Evolutionary conservation across 2,113 vertebrate species (phyloP).

Genomic region (Machaerirhynchus nigripectus): DNA sequence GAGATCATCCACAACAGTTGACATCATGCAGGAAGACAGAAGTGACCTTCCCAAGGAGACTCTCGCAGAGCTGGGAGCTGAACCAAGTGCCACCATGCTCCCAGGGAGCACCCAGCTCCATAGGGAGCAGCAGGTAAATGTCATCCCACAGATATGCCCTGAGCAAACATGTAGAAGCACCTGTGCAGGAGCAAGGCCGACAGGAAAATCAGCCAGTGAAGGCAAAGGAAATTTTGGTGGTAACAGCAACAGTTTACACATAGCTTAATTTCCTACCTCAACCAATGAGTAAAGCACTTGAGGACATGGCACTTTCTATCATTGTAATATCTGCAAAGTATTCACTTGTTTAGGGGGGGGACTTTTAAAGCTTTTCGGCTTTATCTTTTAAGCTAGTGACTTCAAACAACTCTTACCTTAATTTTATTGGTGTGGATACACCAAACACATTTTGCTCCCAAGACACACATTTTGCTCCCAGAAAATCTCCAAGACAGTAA

Average conservation of each 20-base stretch:
- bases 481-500: background rate
- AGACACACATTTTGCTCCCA: background rate
- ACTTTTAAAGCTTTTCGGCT: background rate
- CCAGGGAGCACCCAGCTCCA: background rate
- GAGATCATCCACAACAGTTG: background rate
- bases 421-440: background rate
- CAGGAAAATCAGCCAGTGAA: background rate
- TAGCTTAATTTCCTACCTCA: background rate
- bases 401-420: background rate
- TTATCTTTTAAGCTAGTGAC: background rate
- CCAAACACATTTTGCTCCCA: background rate
- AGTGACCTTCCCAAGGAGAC: background rate
- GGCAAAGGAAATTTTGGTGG: background rate
- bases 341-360: rapidly evolving
- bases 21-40: background rate
- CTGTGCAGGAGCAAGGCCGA: background rate
- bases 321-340: background rate
- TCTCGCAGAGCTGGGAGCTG: background rate
- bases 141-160: background rate
- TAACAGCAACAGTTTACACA: background rate
- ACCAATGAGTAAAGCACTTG: background rate
- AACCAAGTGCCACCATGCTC: background rate
- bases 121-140: background rate
- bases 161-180: background rate
- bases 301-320: background rate